phyloP scores from a whole-genome alignment of 2,888 invertebrate species.

The Drymonia ruficornis region DNA sequence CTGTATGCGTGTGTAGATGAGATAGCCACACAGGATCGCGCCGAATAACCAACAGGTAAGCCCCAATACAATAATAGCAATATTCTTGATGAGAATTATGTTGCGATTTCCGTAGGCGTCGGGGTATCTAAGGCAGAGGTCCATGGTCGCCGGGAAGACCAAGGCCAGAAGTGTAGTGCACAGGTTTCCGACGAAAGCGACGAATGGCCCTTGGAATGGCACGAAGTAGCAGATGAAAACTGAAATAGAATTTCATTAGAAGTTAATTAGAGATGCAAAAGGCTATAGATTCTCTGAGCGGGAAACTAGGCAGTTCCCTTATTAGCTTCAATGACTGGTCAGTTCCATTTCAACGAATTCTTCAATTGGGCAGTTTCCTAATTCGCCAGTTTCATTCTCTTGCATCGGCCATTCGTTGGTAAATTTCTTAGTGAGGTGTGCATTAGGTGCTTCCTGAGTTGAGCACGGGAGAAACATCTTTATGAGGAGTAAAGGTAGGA shows the following conservation, averaged over 20 bases:
- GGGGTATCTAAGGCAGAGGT: constrained; percentile 60
- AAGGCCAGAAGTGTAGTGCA: constrained; percentile 59
- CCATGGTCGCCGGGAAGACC: constrained; percentile 68
- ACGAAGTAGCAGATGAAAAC: constrained; percentile 56
- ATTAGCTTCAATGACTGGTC: no score
- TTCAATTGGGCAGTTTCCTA: no score
- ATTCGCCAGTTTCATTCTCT: no score
- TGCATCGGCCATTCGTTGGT: no score
- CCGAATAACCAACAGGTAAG: constrained; percentile 46
- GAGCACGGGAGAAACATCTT: no score
- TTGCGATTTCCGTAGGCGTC: constrained; percentile 49
- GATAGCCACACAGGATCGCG: constrained; percentile 44
- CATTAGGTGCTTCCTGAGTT: no score
- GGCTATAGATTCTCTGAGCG: no score
- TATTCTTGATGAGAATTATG: constrained; percentile 48
- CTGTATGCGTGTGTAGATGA: constrained; percentile 51
- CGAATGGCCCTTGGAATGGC: constrained; percentile 65
- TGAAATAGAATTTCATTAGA: constrained; percentile 41
- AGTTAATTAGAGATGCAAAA: no score
- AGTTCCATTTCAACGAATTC: no score
- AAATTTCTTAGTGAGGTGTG: no score
- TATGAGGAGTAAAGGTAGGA: no score
- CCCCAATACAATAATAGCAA: constrained; percentile 50
- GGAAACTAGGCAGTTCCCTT: no score
- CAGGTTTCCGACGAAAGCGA: constrained; percentile 64